Evolutionary conservation across 2,888 invertebrate genomes (phyloP), one percentile per base, ranked within the genome.

Genomic region (Parasteatoda lunata): DNA sequence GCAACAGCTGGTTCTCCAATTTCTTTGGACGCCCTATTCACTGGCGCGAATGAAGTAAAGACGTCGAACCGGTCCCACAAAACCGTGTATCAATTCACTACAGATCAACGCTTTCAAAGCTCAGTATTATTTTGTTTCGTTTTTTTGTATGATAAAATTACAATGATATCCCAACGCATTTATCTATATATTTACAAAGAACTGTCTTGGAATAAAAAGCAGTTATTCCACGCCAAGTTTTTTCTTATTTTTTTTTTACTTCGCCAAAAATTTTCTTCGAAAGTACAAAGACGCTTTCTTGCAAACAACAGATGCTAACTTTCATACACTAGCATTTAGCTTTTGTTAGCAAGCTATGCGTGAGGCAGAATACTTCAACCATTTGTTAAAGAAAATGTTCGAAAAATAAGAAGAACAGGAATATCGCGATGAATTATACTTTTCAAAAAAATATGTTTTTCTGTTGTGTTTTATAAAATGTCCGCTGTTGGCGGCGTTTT

Each of bases 1-100:
- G 84, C 84, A 85, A 85, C 84, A 85, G 84, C 84, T 79, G 84
- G 79, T 13, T 45, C 65, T 76, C 75, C 84, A 79, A 85, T 85
- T 85, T 85, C 84, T 85, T 85, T 65, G 79, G 79, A 69, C 79
- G 59, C 79, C 15, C 70, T 85, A 85, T 85, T 85, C 69, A 85
- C 79, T 85, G 76, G 72, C 65, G 84, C 84, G 79, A 78, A 76
- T 69, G 76, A 76, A 76, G 76, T 79, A 85, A 85, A 68, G 69
- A 75, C 79, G 78, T 79, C 78, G 73, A 73, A 84, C 76, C 75
- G 48, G 65, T 30, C 59, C 79, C 79, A 65, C 84, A 79, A 75
- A 79, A 85, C 65, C 69, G 47, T 76, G 79, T 79, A 79, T 81
- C 81, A 81, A 75, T 81, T 59, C 81, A 69, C 81, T n/a, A 51